Evolutionary conservation across 2,113 vertebrate genomes (phyloP), one percentile per base, ranked within the genome.

Genomic region (Falco punctatus): DNA sequence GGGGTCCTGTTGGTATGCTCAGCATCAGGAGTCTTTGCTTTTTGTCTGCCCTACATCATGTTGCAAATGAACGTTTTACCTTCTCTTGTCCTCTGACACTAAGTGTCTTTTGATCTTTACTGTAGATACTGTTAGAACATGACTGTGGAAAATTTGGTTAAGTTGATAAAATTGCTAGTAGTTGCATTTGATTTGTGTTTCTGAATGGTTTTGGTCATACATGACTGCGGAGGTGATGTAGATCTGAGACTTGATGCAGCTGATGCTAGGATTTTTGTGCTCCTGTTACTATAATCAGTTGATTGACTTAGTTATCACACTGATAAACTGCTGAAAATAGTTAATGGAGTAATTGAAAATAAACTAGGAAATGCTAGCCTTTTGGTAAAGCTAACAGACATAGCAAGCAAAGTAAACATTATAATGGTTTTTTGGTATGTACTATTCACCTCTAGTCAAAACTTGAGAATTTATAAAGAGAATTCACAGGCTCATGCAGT

Each of bases 181-280:
- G 21, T 54, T 75, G 32, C 21, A 23, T 90, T 75, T 62, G 30
- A 14, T 86, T 44, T 49, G 27, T 52, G 20, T 38, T 9, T 66
- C 61, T 49, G 58, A 38, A 13, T 66, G 44, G 15, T 80, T 92
- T 70, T 65, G n/a, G 27, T 61, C 24, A 6, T 44, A 17, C 1
- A 0, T 8, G 17, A 42, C 71, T 57, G 21, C 1, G 0, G n/a
- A 62, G 44, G 48, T 85, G 30, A 21, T 10, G 1, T 27, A 57
- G 33, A 57, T 88, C 30, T 69, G 66, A 80, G 82, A 30, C 19
- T 38, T 73, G 44, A 8, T 2, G 1, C 26, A 82, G 24, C 28
- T 85, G 6, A 1, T 64, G 30, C 55, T 75, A 55, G n/a, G 48
- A 77, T 57, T 86, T 88, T 75, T 80, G 55, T 74, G 22, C 42